Evolutionary conservation across 2,113 vertebrate genomes (phyloP).

Genomic region (Saimiri boliviensis): DNA sequence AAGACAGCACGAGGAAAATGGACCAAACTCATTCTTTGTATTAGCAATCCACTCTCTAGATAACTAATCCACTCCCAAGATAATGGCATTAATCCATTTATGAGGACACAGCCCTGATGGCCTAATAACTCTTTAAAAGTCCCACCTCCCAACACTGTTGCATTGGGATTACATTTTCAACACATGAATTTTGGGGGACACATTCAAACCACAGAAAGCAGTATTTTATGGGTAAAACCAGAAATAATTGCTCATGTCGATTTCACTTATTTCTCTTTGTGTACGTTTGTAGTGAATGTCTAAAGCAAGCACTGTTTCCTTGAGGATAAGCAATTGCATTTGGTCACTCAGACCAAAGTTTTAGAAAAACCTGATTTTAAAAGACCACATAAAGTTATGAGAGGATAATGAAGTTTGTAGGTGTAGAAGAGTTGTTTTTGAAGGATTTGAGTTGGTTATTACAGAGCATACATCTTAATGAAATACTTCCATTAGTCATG

Average conservation of each 20-base stretch:
- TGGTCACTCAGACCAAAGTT: background rate
- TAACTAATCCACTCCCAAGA: background rate
- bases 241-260: background rate
- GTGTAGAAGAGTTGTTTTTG: background rate
- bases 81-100: background rate
- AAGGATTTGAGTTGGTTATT: background rate
- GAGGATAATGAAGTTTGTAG: background rate
- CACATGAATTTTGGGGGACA: background rate
- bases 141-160: background rate
- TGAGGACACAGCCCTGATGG: background rate
- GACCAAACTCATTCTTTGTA: background rate
- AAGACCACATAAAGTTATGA: background rate
- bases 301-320: background rate
- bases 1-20: background rate
- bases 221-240: background rate
- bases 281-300: background rate
- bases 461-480: background rate
- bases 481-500: background rate
- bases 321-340: background rate
- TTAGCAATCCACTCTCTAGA: background rate
- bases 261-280: background rate
- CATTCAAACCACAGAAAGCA: background rate
- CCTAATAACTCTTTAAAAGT: background rate
- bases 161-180: background rate
- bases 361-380: background rate